Evolutionary conservation across 2,113 vertebrate genomes (phyloP).

Genomic region (Trichechus manatus): DNA sequence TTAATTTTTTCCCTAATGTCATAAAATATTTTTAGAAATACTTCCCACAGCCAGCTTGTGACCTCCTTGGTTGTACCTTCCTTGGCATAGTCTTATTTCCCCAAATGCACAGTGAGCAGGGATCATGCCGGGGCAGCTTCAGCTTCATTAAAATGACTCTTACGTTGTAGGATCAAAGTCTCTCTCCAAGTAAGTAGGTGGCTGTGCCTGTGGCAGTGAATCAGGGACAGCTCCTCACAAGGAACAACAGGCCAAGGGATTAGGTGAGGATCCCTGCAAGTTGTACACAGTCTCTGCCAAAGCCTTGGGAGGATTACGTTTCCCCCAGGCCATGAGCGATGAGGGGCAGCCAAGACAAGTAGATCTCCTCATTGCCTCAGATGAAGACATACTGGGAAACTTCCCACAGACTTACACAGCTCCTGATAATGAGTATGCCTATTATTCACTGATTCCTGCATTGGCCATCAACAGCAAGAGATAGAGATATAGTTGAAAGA

Average conservation of each 20-base stretch:
- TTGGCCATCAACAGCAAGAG: not conserved
- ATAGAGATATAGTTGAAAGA: not conserved
- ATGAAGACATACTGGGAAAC: not conserved
- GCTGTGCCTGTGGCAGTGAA: not conserved
- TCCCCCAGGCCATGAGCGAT: not conserved
- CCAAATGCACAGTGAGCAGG: not conserved
- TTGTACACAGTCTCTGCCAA: constrained; percentile 25
- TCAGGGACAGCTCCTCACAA: not conserved
- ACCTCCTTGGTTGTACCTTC: not conserved
- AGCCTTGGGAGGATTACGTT: not conserved
- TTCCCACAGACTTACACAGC: not conserved
- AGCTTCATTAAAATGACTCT: not conserved
- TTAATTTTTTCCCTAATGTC: not conserved
- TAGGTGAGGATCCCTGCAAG: not conserved
- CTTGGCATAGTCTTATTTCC: not conserved
- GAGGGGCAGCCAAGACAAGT: not conserved
- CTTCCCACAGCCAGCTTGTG: not conserved
- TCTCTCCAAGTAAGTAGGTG: constrained; percentile 33
- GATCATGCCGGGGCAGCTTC: not conserved
- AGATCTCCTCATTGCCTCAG: not conserved
- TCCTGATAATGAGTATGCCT: not conserved
- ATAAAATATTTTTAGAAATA: constrained; percentile 17
- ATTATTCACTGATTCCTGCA: not conserved
- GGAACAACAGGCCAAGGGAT: not conserved
- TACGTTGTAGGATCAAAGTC: constrained; percentile 40